phyloP scores from a whole-genome alignment of 2,888 invertebrate genomes.

The Laothoe populi region DNA sequence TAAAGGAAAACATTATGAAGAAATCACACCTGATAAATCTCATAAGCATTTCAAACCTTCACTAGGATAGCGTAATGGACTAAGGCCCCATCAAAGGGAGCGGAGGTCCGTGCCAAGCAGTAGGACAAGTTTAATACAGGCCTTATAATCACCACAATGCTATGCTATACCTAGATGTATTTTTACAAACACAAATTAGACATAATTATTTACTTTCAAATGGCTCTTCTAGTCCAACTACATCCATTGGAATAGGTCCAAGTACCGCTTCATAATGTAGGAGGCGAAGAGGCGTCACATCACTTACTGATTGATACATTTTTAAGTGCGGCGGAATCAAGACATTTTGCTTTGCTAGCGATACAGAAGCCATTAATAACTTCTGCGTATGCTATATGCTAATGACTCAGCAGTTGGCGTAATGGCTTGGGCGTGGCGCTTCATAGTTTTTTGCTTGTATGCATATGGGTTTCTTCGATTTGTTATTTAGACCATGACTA shows the following conservation, averaged over 20 bases:
- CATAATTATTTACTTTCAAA: no score
- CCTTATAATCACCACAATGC: no score
- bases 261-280: slow-evolving; percentile 51
- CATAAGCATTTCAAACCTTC: no score
- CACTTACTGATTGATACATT: slow-evolving; percentile 54
- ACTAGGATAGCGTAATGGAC: no score
- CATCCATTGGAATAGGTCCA: slow-evolving; percentile 47
- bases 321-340: slow-evolving; percentile 45
- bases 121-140: no score
- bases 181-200: no score
- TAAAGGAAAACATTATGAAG: no score
- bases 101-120: no score
- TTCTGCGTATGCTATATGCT: slow-evolving; percentile 13
- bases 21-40: no score
- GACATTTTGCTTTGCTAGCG: slow-evolving; percentile 20
- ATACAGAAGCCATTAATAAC: slow-evolving; percentile 16
- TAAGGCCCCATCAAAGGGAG: no score
- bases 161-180: no score
- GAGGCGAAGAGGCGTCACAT: slow-evolving; percentile 46
- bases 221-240: slow-evolving; percentile 14
- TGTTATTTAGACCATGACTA: background rate
- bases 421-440: slow-evolving; percentile 4
- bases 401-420: background rate
- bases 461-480: background rate
- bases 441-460: background rate